These are phyloP conservation scores for Aythya baeri DNA, from an alignment of 2,113 vertebrate species.

Conservation along the genomic window DNA sequence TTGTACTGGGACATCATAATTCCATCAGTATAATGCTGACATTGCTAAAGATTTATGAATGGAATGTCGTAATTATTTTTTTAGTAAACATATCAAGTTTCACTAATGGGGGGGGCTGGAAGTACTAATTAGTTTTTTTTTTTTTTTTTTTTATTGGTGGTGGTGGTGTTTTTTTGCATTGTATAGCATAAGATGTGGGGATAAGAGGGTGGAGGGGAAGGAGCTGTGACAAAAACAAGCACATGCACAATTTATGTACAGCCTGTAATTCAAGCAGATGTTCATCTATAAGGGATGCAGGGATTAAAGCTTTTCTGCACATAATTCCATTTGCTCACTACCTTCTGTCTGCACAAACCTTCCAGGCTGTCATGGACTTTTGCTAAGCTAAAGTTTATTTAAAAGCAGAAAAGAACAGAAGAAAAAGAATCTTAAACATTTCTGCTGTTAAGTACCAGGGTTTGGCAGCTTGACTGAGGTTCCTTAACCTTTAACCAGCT, in stretches of 20 bases:
- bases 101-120: conserved; percentile 85
- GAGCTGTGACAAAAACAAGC: conserved; percentile 88
- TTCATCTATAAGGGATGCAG: conserved; percentile 82
- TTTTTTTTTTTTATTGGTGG: conserved; percentile 64
- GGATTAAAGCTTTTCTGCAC: conserved; percentile 83
- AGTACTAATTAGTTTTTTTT: conserved; percentile 90
- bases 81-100: conserved; percentile 84
- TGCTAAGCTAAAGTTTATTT: conserved; percentile 68
- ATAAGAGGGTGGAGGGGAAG: conserved; percentile 37
- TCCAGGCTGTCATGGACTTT: conserved; percentile 64
- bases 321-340: conserved; percentile 86
- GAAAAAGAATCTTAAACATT: background rate
- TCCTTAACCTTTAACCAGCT: background rate
- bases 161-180: conserved; percentile 74
- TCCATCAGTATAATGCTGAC: conserved; percentile 87
- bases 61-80: conserved; percentile 93
- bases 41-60: conserved; percentile 91
- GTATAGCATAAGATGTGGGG: conserved; percentile 79
- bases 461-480: background rate
- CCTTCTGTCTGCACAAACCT: conserved; percentile 79
- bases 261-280: conserved; percentile 90
- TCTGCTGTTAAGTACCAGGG: background rate
- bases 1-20: conserved; percentile 96
- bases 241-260: conserved; percentile 82
- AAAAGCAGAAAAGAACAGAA: background rate